phyloP scores from a whole-genome alignment of 2,888 invertebrate genomes.

The Thymelicus acteon region DNA sequence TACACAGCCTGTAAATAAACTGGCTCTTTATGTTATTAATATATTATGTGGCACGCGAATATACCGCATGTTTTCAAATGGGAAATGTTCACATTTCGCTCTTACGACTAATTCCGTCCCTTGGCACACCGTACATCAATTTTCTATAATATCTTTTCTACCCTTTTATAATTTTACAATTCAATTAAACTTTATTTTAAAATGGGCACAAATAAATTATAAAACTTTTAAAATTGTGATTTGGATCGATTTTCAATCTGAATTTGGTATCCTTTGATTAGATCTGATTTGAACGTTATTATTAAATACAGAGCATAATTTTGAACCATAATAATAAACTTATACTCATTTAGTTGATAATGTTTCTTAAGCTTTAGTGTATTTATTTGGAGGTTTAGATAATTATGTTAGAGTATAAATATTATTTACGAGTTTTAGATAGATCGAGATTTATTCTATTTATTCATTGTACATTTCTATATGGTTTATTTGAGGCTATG shows the following conservation, averaged over 20 bases:
- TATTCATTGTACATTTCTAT: constrained; percentile 70
- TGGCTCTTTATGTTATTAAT: not conserved
- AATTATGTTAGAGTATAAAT: constrained; percentile 47
- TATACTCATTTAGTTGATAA: constrained; percentile 75
- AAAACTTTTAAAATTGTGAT: constrained; percentile 34
- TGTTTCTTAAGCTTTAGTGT: constrained; percentile 71
- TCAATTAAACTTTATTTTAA: constrained; percentile 33
- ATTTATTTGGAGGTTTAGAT: constrained; percentile 64
- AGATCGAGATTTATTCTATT: constrained; percentile 62
- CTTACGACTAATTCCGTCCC: constrained; percentile 66
- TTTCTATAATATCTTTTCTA: constrained; percentile 10
- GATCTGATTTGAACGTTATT: constrained; percentile 41
- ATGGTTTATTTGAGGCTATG: constrained; percentile 76
- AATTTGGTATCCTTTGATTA: constrained; percentile 38
- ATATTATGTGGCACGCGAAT: not conserved
- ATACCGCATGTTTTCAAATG: constrained; percentile 42
- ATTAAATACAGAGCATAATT: constrained; percentile 66
- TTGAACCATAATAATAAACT: constrained; percentile 72
- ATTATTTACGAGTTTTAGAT: constrained; percentile 62
- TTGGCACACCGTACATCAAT: constrained; percentile 62
- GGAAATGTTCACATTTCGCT: constrained; percentile 39
- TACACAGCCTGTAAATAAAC: not conserved
- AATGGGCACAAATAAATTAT: constrained; percentile 55
- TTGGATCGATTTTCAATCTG: constrained; percentile 42
- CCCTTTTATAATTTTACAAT: constrained; percentile 18